Evolutionary conservation across 1,140 invertebrate species (phyloP).

Genomic region (Anastrepha ludens): DNA sequence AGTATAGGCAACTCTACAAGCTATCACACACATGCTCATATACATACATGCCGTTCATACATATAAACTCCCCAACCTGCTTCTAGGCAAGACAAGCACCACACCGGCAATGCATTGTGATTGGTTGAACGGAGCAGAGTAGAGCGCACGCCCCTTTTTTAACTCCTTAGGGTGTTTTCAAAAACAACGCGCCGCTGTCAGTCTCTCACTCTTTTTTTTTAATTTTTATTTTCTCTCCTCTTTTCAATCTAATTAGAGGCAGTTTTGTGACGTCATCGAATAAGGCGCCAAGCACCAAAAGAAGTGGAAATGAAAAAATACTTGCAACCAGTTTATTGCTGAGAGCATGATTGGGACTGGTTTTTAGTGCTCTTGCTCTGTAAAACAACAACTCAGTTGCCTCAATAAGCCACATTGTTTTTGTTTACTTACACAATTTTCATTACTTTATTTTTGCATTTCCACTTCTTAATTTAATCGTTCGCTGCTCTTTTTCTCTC

Average conservation of each 20-base stretch:
- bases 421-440: not conserved
- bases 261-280: not conserved
- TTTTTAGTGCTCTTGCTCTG: not conserved
- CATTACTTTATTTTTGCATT: not conserved
- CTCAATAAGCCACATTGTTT: not conserved
- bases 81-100: not conserved
- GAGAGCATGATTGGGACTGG: not conserved
- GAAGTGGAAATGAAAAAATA: not conserved
- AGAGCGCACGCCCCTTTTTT: not conserved
- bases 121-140: not conserved
- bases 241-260: slow-evolving; percentile 12
- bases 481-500: not conserved
- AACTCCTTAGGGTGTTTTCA: slow-evolving; percentile 5
- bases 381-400: not conserved
- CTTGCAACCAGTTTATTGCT: not conserved
- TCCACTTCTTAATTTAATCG: not conserved
- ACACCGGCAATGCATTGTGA: not conserved
- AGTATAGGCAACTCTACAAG: no score
- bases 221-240: not conserved
- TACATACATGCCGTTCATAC: not conserved
- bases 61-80: not conserved
- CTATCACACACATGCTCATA: not conserved
- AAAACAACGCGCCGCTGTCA: not conserved
- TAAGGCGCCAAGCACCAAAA: not conserved
- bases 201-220: not conserved